Base-by-base conservation (phyloP, 2,888 invertebrate genomes). In the Mycalesis mineus region DNA sequence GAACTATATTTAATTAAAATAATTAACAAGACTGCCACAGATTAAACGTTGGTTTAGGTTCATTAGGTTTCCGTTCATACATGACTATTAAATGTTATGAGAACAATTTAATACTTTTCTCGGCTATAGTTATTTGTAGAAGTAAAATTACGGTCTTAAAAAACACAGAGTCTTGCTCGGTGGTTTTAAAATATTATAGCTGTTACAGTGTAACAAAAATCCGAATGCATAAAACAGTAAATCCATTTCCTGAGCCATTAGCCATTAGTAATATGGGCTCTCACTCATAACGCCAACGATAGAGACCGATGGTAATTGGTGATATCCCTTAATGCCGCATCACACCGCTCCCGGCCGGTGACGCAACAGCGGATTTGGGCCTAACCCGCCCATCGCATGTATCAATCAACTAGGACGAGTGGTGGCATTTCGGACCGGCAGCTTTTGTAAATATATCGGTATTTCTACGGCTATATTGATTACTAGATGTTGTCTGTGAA, bases 311-410 rank as follows among this genome's bases (percentile, higher is more conserved):
- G 36, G 37, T 49, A 37, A 37, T 39, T 39, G 36, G 49, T 49
- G 13, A 37, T 49, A 37, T 37, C 49, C 49, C 49, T n/a, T 37
- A 39, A 49, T 49, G 39, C 39, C 49, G 37, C 29, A 51, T 60
- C 47, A 52, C 56, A 48, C 49, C 48, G 41, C 52, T 53, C 48
- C 45, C 45, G 55, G 33, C 36, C 53, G 50, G 40, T 57, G 57
- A 57, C 57, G 60, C 47, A 50, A 51, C 60, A 54, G 54, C 58
- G 45, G 47, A 60, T 57, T 51, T 36, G 31, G 33, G 45, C 50
- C 44, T 45, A 22, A 13, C 50, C 40, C 40, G 29, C 40, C 40
- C 54, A 57, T 49, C 54, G 54, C 57, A 54, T 51, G 50, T 49
- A 49, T 49, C 37, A 49, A 49, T 49, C 49, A 49, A 47, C 33